Conservation (phyloP, 2,113 vertebrate species). For the Edolisoma coerulescens region DNA sequence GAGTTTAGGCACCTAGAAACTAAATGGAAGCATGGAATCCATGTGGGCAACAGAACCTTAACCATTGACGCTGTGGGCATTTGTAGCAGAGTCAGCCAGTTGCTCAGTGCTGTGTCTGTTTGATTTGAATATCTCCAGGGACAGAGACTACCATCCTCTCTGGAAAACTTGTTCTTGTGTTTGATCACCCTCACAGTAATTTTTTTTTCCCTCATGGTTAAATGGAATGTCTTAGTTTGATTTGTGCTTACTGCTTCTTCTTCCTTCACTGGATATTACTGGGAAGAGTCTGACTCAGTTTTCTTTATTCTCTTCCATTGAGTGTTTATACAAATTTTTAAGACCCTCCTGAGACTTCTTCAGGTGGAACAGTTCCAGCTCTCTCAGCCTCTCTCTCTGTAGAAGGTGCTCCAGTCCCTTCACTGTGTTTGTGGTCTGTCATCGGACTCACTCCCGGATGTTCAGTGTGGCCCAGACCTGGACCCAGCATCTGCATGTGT, state of each 20-base stretch:
- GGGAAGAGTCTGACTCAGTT: neutral
- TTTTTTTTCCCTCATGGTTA: neutral
- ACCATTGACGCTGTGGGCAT: neutral
- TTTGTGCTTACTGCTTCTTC: neutral
- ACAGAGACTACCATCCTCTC: neutral
- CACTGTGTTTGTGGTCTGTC: neutral
- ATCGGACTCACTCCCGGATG: neutral
- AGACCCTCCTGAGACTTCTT: neutral
- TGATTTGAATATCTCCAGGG: neutral
- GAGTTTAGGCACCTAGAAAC: neutral
- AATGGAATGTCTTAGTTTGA: neutral
- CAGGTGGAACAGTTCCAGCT: neutral
- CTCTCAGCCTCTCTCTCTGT: neutral
- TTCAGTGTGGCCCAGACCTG: neutral
- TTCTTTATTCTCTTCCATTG: neutral
- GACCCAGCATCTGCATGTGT: neutral
- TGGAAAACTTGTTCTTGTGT: neutral
- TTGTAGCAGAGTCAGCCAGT: neutral
- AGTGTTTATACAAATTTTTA: neutral
- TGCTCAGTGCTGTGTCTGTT: neutral
- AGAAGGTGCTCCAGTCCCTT: neutral
- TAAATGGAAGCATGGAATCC: neutral
- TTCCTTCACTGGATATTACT: neutral
- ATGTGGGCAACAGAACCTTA: neutral
- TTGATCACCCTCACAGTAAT: neutral